Evolutionary conservation across 2,113 vertebrate species (phyloP), one percentile per base, ranked within the genome.

Genomic region (Butorides virescens): DNA sequence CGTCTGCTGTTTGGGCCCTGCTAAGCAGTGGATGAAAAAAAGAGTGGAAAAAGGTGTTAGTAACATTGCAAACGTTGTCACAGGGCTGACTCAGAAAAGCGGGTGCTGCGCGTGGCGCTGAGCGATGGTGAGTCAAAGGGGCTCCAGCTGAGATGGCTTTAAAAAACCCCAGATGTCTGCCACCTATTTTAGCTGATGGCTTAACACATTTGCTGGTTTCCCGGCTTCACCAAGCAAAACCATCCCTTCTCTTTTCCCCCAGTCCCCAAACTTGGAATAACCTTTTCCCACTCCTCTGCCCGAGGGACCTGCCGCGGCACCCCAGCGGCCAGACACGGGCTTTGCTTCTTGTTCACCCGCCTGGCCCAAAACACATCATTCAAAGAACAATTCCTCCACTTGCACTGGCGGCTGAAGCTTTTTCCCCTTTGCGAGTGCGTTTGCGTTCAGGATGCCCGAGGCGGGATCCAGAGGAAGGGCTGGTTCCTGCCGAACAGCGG

Each of bases 281-380:
- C 30, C 21, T 23, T 32, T 44, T 44, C 13, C 37, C 47, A 11
- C 9, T 32, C 6, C 52, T 6, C 44, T 18, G 27, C 13, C 25
- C 37, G 1, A 23, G 3, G 1, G 50, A 30, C 50, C 50, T 14
- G 37, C 21, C 2, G 0, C 26, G 9, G 1, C 32, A 13, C 23
- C 11, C 16, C 8, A 1, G 3, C 44, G 58, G 20, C 26, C 53
- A 20, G 55, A 1, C 20, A 6, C 0, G 3, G 30, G 5, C 27
- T 44, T 12, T 37, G 66, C 23, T 32, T 9, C 72, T 21, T 9
- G 7, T 21, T 19, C 32, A 17, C n/a, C 39, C 4, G 0, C 13
- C 37, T 39, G 74, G 10, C 15, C 14, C 65, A 18, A 50, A 74
- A 30, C 1, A 2, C 5, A 2, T 4, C 25, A 10, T 2, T 16